Base-by-base conservation (phyloP, 1,140 invertebrate species). In the Metaphire vulgaris region DNA sequence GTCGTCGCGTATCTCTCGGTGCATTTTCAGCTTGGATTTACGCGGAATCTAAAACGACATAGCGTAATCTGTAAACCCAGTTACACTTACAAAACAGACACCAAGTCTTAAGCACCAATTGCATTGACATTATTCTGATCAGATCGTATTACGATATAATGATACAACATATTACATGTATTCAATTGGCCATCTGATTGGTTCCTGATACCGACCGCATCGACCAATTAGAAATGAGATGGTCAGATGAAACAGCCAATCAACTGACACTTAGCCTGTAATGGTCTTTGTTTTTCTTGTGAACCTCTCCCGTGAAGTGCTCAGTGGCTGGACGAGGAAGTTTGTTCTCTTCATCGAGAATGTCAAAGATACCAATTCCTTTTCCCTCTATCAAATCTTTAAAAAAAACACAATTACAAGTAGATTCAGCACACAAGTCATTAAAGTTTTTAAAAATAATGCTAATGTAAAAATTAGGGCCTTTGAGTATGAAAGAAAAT, bases 291-390 rank as follows among this genome's bases (percentile, higher is more conserved):
- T 96, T 93, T 26, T 91, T 89, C 76, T 89, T 89, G 84, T 98
- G 95, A 2, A 98, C 94, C 83, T 93, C 92, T 76, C 89, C 89
- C 1, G 97, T 98, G 85, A 98, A 99, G 87, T 98, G 95, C 1
- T 90, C 90, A 76, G 91, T 90, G 79, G 91, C 93, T 0, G 95
- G 92, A 83, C 94, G 95, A 0, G 97, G 97, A 74, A 99, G 85
- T 87, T 97, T 97, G 2, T 93, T 96, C 87, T 99, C 96, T 86
- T 99, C 97, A 85, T 99, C 96, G 67, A 99, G 86, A 15, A 98
- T 82, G 81, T 93, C 94, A 84, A 98, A 94, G 69, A 99, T 93
- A 70, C 97, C 96, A 81, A 88, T 90, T 65, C 89, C 90, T 86
- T 94, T 96, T 31, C 90, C 89, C 86, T 99, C 96, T 79, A 98